Conservation (phyloP, 2,888 invertebrate genomes). For the Agrypnus murinus region DNA sequence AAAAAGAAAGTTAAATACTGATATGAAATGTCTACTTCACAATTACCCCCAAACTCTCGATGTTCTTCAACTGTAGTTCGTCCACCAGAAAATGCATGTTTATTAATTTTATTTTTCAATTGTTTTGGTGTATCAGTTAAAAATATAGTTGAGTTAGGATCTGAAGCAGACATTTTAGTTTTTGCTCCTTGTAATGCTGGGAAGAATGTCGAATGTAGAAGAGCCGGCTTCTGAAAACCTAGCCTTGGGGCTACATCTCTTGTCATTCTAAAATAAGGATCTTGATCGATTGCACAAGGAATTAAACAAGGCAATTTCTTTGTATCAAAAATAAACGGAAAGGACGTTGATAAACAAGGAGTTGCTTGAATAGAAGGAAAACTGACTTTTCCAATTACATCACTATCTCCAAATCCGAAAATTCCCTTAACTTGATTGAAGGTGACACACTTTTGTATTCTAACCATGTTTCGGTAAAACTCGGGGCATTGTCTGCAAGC, state of each 20-base stretch:
- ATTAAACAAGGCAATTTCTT: conserved; percentile 89
- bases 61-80: conserved; percentile 96
- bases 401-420: conserved; percentile 97
- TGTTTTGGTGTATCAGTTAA: conserved; percentile 96
- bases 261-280: conserved; percentile 99
- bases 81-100: conserved; percentile 99
- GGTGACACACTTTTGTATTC: conserved; percentile 95
- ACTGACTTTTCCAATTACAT: conserved; percentile 96
- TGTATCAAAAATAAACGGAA: conserved; percentile 91
- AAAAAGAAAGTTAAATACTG: conserved; percentile 96
- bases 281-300: conserved; percentile 99
- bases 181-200: conserved; percentile 93
- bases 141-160: conserved; percentile 93
- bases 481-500: conserved; percentile 83
- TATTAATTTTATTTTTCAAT: conserved; percentile 96
- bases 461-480: conserved; percentile 94
- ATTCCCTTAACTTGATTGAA: conserved; percentile 99
- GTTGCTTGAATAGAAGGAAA: conserved; percentile 98
- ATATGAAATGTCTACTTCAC: conserved; percentile 95
- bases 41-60: conserved; percentile 91
- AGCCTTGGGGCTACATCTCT: conserved; percentile 97
- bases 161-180: conserved; percentile 99
- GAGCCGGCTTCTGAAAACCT: conserved; percentile 90
- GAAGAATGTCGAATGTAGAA: conserved; percentile 81
- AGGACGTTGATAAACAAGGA: conserved; percentile 91